Conservation (phyloP, 1,140 invertebrate genomes). For the Drosophila littoralis region DNA sequence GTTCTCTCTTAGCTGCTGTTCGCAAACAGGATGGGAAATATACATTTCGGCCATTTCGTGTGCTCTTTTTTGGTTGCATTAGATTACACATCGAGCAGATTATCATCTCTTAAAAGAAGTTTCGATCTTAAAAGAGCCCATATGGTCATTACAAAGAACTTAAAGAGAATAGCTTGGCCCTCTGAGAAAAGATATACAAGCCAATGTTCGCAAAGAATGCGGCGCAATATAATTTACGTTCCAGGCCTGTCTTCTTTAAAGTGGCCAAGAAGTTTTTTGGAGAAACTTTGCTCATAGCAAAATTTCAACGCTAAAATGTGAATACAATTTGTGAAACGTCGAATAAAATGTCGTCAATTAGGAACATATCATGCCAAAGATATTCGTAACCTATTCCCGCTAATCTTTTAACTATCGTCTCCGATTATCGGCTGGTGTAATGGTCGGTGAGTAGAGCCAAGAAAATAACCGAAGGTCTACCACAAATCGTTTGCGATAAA, state of each 20-base stretch:
- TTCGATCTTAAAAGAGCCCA: slow-evolving; percentile 1
- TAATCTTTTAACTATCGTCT: too few relatives aligned
- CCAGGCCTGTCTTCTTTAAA: slow-evolving; percentile 1
- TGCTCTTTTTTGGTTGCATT: slow-evolving; percentile 30
- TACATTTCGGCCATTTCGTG: too few relatives aligned
- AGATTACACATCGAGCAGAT: slow-evolving; percentile 7
- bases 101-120: background rate
- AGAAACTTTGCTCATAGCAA: too few relatives aligned
- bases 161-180: slow-evolving; percentile 12
- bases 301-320: too few relatives aligned
- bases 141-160: background rate
- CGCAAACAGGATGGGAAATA: too few relatives aligned
- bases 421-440: too few relatives aligned
- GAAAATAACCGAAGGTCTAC: too few relatives aligned
- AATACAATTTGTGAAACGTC: background rate
- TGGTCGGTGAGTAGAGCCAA: too few relatives aligned
- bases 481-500: too few relatives aligned
- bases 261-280: background rate
- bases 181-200: slow-evolving; percentile 1
- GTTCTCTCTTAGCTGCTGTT: too few relatives aligned
- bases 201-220: slow-evolving; percentile 2
- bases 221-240: slow-evolving; percentile 2
- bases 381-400: background rate
- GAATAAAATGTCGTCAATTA: background rate
- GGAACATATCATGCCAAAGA: background rate